These are phyloP conservation scores for Orthonychiurus folsomi DNA, from an alignment of 2,888 invertebrate species.

Conservation along the genomic window DNA sequence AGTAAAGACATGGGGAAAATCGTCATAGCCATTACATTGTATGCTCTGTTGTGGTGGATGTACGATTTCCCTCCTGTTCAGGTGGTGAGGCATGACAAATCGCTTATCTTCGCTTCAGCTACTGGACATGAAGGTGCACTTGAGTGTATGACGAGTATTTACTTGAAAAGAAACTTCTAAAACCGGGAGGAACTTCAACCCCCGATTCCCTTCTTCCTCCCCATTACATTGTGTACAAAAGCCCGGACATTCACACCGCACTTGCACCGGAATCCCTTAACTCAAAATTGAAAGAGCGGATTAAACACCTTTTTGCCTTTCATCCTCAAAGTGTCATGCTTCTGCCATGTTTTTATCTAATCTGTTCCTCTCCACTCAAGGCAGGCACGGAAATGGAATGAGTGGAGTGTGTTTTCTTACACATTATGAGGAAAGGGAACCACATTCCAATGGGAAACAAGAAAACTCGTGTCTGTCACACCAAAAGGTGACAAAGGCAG, in stretches of 20 bases:
- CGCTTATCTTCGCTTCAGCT: conserved; percentile 38
- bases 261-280: conserved; percentile 2
- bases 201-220: too few species aligned
- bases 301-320: conserved; percentile 9
- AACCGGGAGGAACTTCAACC: too few species aligned
- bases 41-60: background rate
- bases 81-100: conserved; percentile 40
- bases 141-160: conserved; percentile 8
- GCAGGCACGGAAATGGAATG: too few species aligned
- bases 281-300: conserved; percentile 2
- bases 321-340: background rate
- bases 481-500: background rate
- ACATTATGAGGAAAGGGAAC: too few species aligned
- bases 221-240: too few species aligned
- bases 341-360: background rate
- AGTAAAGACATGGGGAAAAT: too few species aligned
- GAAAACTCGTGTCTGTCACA: background rate
- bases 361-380: background rate
- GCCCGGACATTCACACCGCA: too few species aligned
- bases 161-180: conserved; percentile 12
- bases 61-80: conserved; percentile 9
- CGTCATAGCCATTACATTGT: too few species aligned
- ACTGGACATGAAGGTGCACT: conserved; percentile 31
- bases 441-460: background rate
- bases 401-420: too few species aligned